These are phyloP conservation scores for Parazoanthus darwini DNA, from an alignment of 92 coral and sea anemone species.

Conservation along the genomic window DNA sequence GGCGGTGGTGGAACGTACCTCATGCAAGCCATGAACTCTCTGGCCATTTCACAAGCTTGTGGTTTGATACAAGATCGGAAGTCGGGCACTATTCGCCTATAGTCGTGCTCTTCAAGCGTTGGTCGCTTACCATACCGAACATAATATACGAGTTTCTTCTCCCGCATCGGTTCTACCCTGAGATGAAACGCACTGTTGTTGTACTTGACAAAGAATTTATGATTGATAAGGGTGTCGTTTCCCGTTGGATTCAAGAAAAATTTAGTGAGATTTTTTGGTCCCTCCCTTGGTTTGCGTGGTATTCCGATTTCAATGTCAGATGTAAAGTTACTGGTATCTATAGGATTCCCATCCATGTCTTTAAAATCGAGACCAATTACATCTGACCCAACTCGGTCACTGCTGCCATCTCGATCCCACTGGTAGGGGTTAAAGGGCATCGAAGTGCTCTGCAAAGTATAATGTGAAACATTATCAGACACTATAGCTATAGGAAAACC, in stretches of 20 bases:
- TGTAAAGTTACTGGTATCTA: slow-evolving; percentile 31
- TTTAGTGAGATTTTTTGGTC: neutral
- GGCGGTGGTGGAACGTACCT: neutral
- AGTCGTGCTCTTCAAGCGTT: slow-evolving; percentile 18
- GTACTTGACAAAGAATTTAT: slow-evolving; percentile 25
- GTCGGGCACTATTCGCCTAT: slow-evolving; percentile 15
- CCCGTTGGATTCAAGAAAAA: slow-evolving; percentile 15
- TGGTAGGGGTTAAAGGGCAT: slow-evolving; percentile 36
- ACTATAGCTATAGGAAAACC: neutral
- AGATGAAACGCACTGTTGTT: slow-evolving; percentile 40
- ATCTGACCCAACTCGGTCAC: slow-evolving; percentile 25
- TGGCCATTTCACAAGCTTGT: slow-evolving; percentile 26
- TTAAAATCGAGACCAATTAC: slow-evolving; percentile 27
- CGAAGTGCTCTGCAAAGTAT: slow-evolving; percentile 18
- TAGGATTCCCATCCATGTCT: slow-evolving; percentile 20
- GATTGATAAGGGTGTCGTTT: slow-evolving; percentile 1
- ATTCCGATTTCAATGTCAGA: slow-evolving; percentile 39
- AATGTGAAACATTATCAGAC: neutral
- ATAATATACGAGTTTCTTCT: slow-evolving; percentile 21
- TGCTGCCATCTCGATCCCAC: slow-evolving; percentile 25
- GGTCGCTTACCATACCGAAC: slow-evolving; percentile 22
- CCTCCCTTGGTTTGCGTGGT: slow-evolving; percentile 20
- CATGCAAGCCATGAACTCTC: slow-evolving; percentile 7
- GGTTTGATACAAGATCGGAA: slow-evolving; percentile 31
- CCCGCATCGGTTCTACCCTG: neutral